A percentile compares a stretch with the other conserved stretches of the same genome.
Conservation (phyloP, 2,797 vertebrate genomes). For the Syndactyla subalaris region DNA sequence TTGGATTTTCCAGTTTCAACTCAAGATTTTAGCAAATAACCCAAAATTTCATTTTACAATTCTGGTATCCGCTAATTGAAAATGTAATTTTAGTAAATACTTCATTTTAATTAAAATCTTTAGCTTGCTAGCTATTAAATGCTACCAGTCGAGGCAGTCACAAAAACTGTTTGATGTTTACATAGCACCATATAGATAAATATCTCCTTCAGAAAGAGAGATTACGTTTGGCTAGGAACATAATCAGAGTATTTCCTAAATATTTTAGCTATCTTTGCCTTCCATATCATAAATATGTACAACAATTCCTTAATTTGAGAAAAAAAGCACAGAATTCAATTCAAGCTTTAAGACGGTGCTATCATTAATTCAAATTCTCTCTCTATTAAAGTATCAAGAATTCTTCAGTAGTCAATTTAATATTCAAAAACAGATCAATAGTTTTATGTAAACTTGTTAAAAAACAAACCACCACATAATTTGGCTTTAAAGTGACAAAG, state of each 20-base stretch:
- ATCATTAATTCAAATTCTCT: background rate
- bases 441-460: conserved; percentile 44
- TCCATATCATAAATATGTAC: background rate
- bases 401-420: conserved; percentile 55
- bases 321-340: background rate
- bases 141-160: conserved; percentile 15
- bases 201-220: background rate
- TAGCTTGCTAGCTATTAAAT: background rate
- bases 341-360: background rate
- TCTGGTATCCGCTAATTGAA: background rate
- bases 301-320: background rate
- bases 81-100: background rate
- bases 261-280: conserved; percentile 11
- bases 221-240: background rate
- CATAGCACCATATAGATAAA: background rate
- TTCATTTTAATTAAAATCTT: conserved; percentile 18
- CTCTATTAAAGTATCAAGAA: conserved; percentile 26
- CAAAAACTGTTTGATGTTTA: conserved; percentile 1
- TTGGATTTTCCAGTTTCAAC: background rate
- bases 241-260: background rate
- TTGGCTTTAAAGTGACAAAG: conserved; percentile 59
- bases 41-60: background rate
- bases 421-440: conserved; percentile 38
- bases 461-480: conserved; percentile 15
- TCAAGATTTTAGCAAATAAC: background rate